phyloP scores from a whole-genome alignment of 2,797 vertebrate genomes.

The Caiman crocodilus region DNA sequence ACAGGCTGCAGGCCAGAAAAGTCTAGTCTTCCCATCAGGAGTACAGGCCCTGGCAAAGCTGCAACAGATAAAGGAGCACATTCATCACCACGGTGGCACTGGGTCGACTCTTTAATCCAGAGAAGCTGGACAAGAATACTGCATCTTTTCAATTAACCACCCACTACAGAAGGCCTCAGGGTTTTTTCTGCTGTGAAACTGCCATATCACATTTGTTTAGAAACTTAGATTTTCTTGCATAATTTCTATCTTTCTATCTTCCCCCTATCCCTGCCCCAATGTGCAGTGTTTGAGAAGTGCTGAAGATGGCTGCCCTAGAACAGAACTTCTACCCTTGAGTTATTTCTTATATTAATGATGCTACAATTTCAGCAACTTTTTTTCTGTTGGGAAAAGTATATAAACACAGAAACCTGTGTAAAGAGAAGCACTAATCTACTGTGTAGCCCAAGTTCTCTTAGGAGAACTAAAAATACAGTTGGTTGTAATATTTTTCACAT shows the following conservation, averaged over 20 bases:
- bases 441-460: neutral
- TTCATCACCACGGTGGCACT: neutral
- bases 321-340: neutral
- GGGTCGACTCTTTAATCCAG: neutral
- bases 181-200: neutral
- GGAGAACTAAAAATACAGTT: neutral
- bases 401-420: neutral
- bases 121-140: neutral
- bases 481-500: neutral
- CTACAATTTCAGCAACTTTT: neutral
- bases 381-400: neutral
- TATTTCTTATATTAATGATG: neutral
- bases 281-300: neutral
- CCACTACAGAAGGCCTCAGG: neutral
- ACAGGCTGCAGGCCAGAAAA: slow-evolving; percentile 35
- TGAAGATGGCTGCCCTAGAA: neutral
- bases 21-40: slow-evolving; percentile 26
- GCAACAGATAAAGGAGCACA: slow-evolving; percentile 10
- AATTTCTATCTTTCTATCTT: too few relatives aligned
- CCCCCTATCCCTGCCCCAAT: neutral
- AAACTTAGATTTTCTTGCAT: neutral
- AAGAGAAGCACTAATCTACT: neutral
- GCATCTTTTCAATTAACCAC: neutral
- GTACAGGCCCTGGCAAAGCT: neutral
- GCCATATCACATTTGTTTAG: neutral